Percentiles rank a stretch among this genome's conserved stretches.
Conservation (phyloP, 2,113 vertebrate species). For the Xenopus tropicalis region DNA sequence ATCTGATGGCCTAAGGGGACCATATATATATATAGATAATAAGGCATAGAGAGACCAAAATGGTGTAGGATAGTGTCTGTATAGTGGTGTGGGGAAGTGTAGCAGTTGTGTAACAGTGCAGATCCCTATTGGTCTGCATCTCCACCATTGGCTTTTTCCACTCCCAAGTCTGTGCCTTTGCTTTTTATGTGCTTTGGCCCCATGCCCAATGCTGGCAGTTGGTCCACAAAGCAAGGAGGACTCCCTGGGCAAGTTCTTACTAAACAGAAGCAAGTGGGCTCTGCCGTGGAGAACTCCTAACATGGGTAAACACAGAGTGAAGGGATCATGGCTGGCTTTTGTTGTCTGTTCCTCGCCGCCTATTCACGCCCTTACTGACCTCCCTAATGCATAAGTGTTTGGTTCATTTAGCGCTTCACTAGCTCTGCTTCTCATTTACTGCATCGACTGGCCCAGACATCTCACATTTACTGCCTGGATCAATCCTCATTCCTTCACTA, state of each 20-base stretch:
- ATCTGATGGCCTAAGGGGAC: too few species aligned
- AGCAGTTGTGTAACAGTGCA: background rate
- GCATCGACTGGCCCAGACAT: too few species aligned
- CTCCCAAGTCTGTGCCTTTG: slow-evolving; percentile 16
- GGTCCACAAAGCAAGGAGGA: slow-evolving; percentile 2
- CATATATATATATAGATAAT: too few species aligned
- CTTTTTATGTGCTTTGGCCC: slow-evolving; percentile 19
- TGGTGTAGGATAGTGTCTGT: background rate
- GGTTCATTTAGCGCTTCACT: too few species aligned
- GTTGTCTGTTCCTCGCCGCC: too few species aligned
- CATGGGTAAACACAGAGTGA: too few species aligned
- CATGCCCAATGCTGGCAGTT: slow-evolving; percentile 8
- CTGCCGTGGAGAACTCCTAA: background rate
- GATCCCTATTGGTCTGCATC: background rate
- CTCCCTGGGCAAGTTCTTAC: slow-evolving; percentile 7
- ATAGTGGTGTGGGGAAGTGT: background rate
- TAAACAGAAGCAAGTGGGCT: background rate
- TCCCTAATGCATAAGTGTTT: too few species aligned
- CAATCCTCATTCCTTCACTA: background rate
- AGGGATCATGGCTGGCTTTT: too few species aligned
- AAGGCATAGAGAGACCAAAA: too few species aligned
- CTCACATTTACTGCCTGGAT: background rate
- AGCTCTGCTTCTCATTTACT: too few species aligned
- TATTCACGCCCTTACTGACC: too few species aligned
- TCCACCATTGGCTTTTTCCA: too few species aligned